Percentiles rank a stretch among this genome's conserved stretches.
Conservation (phyloP, 2,113 vertebrate species). For the Eclectus roratus region DNA sequence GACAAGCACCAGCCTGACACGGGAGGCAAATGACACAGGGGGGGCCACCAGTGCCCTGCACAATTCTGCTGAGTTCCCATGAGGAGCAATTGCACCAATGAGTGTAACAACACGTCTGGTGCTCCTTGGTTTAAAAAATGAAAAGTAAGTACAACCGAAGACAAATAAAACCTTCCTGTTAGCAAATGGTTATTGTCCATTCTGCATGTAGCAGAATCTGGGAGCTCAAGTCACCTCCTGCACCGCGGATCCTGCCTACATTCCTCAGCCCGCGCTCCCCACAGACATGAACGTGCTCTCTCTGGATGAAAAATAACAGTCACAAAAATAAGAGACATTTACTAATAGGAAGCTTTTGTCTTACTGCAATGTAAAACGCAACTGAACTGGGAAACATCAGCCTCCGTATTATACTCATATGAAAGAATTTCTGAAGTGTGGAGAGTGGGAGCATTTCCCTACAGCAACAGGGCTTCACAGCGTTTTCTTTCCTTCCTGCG, state of each 20-base stretch:
- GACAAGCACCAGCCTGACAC: rapidly evolving
- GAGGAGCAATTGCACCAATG: background rate
- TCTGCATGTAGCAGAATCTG: background rate
- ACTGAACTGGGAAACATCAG: background rate
- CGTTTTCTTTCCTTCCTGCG: background rate
- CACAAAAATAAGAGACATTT: background rate
- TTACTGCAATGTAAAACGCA: background rate
- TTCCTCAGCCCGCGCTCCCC: background rate
- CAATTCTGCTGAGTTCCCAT: rapidly evolving
- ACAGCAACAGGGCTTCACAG: background rate
- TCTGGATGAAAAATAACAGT: background rate
- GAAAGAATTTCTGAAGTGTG: background rate
- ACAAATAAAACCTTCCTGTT: background rate
- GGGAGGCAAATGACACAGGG: background rate
- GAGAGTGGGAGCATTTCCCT: background rate
- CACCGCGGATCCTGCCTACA: background rate
- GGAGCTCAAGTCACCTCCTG: background rate
- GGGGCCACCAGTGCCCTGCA: background rate
- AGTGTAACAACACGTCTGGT: rapidly evolving
- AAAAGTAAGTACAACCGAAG: background rate
- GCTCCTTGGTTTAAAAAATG: background rate
- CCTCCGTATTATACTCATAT: rapidly evolving
- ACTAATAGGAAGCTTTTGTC: background rate
- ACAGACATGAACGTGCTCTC: background rate
- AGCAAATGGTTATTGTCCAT: rapidly evolving